Percentiles rank a stretch among this genome's conserved stretches.
Evolutionary conservation across 2,113 vertebrate species (phyloP).

Genomic region (Mustelus asterias): DNA sequence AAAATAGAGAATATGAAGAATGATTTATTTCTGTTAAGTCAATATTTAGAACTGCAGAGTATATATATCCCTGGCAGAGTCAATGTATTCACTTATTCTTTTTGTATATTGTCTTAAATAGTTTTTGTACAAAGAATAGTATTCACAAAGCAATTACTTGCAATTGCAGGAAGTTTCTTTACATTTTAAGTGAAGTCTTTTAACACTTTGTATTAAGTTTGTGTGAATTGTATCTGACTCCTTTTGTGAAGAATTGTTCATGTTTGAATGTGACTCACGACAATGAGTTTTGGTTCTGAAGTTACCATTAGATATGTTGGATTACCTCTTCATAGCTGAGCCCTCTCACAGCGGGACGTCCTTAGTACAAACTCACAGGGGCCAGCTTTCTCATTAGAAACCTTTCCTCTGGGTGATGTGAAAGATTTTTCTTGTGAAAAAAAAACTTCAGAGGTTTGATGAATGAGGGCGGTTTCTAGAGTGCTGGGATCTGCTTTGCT

Average conservation of each 20-base stretch:
- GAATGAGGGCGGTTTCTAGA: not conserved
- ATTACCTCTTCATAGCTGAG: not conserved
- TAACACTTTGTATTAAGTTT: conserved; percentile 35
- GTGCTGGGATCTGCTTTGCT: not conserved
- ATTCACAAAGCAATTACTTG: conserved; percentile 31
- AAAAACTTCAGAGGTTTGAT: not conserved
- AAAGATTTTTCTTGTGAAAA: conserved; percentile 7
- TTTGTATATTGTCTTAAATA: conserved; percentile 34
- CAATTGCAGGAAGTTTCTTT: conserved; percentile 29
- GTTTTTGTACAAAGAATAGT: conserved; percentile 35
- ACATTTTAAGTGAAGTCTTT: conserved; percentile 38
- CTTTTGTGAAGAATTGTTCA: not conserved
- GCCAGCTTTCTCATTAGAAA: not conserved
- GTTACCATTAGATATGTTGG: not conserved
- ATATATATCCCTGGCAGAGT: conserved; percentile 4
- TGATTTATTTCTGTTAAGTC: conserved; percentile 22
- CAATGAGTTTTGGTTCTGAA: not conserved
- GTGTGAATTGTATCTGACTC: conserved; percentile 24
- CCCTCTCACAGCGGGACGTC: not conserved
- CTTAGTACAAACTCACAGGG: not conserved
- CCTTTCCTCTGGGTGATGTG: not conserved
- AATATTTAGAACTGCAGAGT: conserved; percentile 25
- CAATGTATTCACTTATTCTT: conserved; percentile 32
- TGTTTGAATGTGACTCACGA: not conserved
- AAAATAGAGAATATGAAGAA: conserved; percentile 25